A percentile compares a stretch with the other conserved stretches of the same genome.
phyloP scores from a whole-genome alignment of 2,888 invertebrate species.

The Synergus japonicus region DNA sequence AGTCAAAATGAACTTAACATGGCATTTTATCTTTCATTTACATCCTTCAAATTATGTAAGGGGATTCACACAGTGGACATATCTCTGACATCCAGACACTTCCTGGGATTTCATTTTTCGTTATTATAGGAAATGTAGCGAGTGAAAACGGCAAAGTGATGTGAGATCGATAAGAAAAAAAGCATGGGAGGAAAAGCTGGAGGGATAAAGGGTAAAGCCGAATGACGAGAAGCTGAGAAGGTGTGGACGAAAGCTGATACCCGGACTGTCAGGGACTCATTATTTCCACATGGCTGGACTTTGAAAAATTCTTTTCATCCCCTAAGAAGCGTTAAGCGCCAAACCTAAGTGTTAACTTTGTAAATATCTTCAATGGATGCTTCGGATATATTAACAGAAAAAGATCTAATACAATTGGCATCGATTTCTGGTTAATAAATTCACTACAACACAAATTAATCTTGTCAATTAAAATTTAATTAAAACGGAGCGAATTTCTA shows the following conservation, averaged over 20 bases:
- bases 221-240: conserved; percentile 22
- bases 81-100: conserved; percentile 55
- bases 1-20: not conserved
- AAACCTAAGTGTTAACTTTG: not conserved
- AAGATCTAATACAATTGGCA: too few species aligned
- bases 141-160: conserved; percentile 48
- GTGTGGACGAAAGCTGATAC: conserved; percentile 28
- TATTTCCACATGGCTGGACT: conserved; percentile 24
- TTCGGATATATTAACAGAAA: too few species aligned
- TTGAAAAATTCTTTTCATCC: conserved; percentile 14
- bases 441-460: too few species aligned
- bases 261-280: conserved; percentile 34
- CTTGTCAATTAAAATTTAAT: too few species aligned
- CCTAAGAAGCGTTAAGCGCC: not conserved
- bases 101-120: conserved; percentile 55
- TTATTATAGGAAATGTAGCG: conserved; percentile 59
- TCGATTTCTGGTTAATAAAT: too few species aligned
- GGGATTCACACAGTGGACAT: conserved; percentile 35
- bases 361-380: not conserved
- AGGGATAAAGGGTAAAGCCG: conserved; percentile 22
- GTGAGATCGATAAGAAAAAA: conserved; percentile 37
- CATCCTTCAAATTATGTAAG: conserved; percentile 1
- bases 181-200: conserved; percentile 12
- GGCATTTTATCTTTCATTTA: conserved; percentile 14
- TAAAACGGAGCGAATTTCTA: too few species aligned